Evolutionary conservation across 53 echinoderm and acorn worm species (phyloP).

Genomic region (Echinarachnius parma): DNA sequence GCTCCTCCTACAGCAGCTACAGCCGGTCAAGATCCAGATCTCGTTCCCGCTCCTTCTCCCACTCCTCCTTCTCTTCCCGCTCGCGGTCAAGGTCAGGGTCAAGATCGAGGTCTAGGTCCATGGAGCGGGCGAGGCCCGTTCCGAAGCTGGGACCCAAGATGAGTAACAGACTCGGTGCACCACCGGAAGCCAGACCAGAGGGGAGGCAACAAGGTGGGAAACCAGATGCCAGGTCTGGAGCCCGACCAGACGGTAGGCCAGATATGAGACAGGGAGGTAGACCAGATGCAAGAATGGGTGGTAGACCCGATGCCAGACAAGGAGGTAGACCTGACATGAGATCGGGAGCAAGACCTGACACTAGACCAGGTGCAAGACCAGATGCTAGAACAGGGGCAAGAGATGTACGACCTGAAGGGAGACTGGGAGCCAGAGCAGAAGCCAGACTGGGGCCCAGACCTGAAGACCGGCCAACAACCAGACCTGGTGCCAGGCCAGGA

Average conservation of each 20-base stretch:
- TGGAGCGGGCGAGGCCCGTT: slow-evolving; percentile 19
- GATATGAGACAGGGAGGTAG: not conserved
- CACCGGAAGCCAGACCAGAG: too few relatives aligned
- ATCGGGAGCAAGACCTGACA: not conserved
- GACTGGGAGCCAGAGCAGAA: not conserved
- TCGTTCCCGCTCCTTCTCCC: slow-evolving; percentile 40
- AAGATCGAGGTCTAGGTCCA: slow-evolving; percentile 50
- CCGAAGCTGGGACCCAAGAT: not conserved
- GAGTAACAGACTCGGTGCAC: slow-evolving; percentile 12
- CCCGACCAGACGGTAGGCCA: not conserved
- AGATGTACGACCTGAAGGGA: not conserved
- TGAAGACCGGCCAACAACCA: slow-evolving; percentile 18
- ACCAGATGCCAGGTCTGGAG: not conserved
- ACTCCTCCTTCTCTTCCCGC: slow-evolving; percentile 48
- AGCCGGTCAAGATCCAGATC: slow-evolving; percentile 68
- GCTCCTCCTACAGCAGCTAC: slow-evolving; percentile 78
- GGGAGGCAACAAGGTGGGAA: slow-evolving; percentile 6
- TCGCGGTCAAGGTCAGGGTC: slow-evolving; percentile 42
- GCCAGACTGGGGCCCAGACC: slow-evolving; percentile 28
- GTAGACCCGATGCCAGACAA: not conserved
- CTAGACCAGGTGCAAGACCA: not conserved
- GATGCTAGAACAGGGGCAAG: too few relatives aligned
- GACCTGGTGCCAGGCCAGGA: slow-evolving; percentile 14
- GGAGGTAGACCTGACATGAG: not conserved
- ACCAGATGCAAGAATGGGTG: not conserved